Evolutionary conservation across 2,113 vertebrate species (phyloP).

Genomic region (Acrocephalus arundinaceus): DNA sequence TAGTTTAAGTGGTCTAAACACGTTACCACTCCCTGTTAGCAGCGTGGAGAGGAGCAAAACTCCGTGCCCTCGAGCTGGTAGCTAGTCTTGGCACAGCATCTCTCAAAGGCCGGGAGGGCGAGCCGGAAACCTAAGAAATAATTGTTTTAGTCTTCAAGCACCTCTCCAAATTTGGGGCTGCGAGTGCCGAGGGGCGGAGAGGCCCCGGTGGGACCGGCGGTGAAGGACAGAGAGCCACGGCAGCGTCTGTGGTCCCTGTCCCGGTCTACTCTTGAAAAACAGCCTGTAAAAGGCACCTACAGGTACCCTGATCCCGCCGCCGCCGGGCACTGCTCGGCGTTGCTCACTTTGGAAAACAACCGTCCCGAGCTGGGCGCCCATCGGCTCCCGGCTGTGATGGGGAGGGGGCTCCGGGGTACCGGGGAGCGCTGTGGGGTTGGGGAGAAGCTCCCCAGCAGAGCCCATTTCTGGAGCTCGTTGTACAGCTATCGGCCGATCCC

Average conservation of each 20-base stretch:
- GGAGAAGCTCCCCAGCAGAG: not conserved
- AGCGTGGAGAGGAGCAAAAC: not conserved
- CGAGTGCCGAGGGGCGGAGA: not conserved
- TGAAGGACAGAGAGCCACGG: not conserved
- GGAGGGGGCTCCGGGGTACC: not conserved
- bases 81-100: not conserved
- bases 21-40: slow-evolving; percentile 34
- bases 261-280: not conserved
- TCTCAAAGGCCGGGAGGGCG: not conserved
- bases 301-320: not conserved
- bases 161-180: not conserved
- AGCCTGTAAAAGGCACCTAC: not conserved
- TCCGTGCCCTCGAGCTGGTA: not conserved
- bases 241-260: not conserved
- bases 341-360: not conserved
- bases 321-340: not conserved
- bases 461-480: not conserved
- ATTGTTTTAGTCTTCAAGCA: not conserved
- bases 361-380: accelerated
- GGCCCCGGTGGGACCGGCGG: not conserved
- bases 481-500: not conserved
- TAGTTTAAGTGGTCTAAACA: slow-evolving; percentile 55
- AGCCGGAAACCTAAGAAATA: not conserved
- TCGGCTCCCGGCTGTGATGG: not conserved
- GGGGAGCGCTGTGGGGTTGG: not conserved